Evolutionary conservation across 2,888 invertebrate genomes (phyloP).

Genomic region (Strigamia crassipes): DNA sequence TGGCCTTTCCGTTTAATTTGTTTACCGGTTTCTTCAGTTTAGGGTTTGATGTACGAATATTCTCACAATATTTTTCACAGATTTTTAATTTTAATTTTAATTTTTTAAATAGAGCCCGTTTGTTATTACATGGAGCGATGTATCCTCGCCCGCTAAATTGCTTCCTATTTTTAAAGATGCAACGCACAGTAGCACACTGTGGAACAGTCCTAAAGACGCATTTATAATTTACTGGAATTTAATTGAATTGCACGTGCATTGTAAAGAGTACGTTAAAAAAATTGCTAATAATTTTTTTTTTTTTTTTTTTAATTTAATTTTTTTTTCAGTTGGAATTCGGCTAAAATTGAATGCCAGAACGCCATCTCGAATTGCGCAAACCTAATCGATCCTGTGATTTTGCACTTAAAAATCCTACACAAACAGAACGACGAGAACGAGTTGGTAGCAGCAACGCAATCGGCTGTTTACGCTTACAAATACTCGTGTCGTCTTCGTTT

Average conservation of each 20-base stretch:
- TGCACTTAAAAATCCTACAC: neutral
- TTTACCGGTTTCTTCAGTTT: neutral
- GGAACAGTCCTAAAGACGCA: neutral
- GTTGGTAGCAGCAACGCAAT: neutral
- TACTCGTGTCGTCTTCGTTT: conserved; percentile 1
- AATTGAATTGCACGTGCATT: neutral
- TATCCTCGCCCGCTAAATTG: neutral
- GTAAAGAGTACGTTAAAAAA: neutral
- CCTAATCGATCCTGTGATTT: neutral
- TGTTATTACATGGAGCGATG: neutral
- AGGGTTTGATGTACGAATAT: neutral
- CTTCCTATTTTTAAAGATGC: neutral
- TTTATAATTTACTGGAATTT: conserved; percentile 25
- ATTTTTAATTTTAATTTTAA: neutral
- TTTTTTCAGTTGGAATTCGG: neutral
- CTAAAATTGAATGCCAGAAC: neutral
- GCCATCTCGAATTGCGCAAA: neutral
- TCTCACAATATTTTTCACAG: too few relatives aligned
- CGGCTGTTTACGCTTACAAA: neutral
- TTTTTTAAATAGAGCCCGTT: neutral
- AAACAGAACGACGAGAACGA: neutral
- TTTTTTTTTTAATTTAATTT: neutral
- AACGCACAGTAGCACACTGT: neutral
- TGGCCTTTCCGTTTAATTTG: neutral
- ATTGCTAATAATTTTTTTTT: neutral